Evolutionary conservation across 2,888 invertebrate genomes (phyloP).

Genomic region (Eristalinus sepulchralis): DNA sequence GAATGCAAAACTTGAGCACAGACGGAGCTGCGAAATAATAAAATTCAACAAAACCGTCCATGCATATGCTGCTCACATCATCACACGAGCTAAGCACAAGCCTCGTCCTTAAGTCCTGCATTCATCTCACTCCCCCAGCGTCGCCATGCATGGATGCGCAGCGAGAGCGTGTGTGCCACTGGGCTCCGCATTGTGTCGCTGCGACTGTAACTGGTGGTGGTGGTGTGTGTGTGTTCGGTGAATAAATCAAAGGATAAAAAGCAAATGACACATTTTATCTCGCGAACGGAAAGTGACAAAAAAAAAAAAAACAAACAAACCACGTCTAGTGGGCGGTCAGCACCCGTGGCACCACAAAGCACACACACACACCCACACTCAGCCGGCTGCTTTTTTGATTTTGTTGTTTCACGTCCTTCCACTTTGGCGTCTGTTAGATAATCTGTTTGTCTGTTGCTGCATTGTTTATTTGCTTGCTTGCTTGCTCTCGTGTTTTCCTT

Average conservation of each 20-base stretch:
- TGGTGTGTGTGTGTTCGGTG: slow-evolving; percentile 35
- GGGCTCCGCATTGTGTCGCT: slow-evolving; percentile 19
- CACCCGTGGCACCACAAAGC: slow-evolving; percentile 34
- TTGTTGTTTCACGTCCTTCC: slow-evolving; percentile 39
- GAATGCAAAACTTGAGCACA: slow-evolving; percentile 56
- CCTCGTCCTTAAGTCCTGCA: slow-evolving; percentile 20
- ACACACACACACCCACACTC: neutral
- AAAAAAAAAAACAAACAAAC: slow-evolving; percentile 37
- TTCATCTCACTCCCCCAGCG: neutral
- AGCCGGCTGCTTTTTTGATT: neutral
- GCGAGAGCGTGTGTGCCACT: slow-evolving; percentile 1
- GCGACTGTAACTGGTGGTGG: neutral
- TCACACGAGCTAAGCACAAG: neutral
- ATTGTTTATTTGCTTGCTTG: slow-evolving; percentile 54
- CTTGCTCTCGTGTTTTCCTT: slow-evolving; percentile 47
- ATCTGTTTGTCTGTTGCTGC: slow-evolving; percentile 67
- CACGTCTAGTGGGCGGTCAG: slow-evolving; percentile 41
- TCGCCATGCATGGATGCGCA: neutral
- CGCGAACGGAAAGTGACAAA: slow-evolving; percentile 64
- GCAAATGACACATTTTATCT: slow-evolving; percentile 69
- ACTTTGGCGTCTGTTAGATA: slow-evolving; percentile 68
- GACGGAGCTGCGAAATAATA: slow-evolving; percentile 50
- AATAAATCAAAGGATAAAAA: slow-evolving; percentile 70
- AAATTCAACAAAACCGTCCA: slow-evolving; percentile 48
- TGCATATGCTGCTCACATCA: slow-evolving; percentile 45